Conservation (phyloP, 2,797 vertebrate genomes). For the Gallinago stenura region DNA sequence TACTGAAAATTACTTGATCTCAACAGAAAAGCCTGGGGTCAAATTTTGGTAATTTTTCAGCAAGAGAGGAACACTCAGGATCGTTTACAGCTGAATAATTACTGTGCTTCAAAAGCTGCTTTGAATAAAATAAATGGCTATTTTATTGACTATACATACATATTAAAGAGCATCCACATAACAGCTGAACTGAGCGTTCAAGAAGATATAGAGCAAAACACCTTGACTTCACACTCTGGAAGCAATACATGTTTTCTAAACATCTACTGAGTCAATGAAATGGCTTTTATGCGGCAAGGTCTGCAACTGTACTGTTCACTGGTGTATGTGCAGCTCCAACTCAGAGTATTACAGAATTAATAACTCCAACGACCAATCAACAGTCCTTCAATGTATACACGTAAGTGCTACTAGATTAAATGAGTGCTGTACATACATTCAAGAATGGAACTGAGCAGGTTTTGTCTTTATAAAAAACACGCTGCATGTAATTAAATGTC, state of each 20-base stretch:
- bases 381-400: background rate
- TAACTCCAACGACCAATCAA: background rate
- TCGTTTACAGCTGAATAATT: slow-evolving; percentile 5
- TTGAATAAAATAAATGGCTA: slow-evolving; percentile 25
- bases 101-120: slow-evolving; percentile 25
- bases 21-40: slow-evolving; percentile 18
- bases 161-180: background rate
- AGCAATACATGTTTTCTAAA: background rate
- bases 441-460: background rate
- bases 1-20: slow-evolving; percentile 18
- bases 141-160: slow-evolving; percentile 45
- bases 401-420: background rate
- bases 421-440: background rate
- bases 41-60: slow-evolving; percentile 16
- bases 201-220: background rate
- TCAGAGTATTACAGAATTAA: background rate
- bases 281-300: background rate
- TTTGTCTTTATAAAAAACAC: slow-evolving; percentile 3
- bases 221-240: background rate
- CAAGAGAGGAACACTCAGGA: background rate
- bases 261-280: background rate
- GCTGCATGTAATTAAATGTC: background rate
- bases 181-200: background rate
- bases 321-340: background rate
- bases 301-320: background rate